A percentile compares a stretch with the other conserved stretches of the same genome.
These are phyloP conservation scores for Furnarius figulus DNA, from an alignment of 2,113 vertebrate genomes.

Conservation along the genomic window DNA sequence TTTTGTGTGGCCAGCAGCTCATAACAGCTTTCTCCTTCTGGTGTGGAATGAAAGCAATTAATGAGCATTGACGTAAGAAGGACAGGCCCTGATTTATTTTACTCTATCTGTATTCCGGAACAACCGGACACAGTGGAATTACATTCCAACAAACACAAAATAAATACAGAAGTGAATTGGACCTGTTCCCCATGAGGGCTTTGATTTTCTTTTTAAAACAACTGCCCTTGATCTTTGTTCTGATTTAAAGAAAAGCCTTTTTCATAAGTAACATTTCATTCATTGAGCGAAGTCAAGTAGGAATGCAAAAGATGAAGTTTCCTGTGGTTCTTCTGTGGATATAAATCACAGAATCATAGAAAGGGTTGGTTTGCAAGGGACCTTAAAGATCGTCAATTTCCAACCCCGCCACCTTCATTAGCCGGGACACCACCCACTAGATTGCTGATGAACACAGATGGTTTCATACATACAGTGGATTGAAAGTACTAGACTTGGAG, in stretches of 20 bases:
- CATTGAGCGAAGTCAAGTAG: background rate
- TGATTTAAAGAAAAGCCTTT: background rate
- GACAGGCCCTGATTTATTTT: conserved; percentile 10
- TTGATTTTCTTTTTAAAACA: background rate
- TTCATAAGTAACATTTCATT: background rate
- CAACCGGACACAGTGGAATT: background rate
- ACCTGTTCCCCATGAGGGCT: background rate
- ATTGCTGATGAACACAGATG: background rate
- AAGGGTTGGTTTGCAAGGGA: background rate
- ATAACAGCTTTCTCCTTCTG: background rate
- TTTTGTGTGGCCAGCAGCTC: background rate
- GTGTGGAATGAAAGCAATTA: conserved; percentile 46
- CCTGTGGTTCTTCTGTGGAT: background rate
- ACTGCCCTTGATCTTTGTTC: background rate
- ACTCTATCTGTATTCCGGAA: background rate
- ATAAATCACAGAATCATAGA: background rate
- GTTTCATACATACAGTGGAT: background rate
- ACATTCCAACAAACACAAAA: background rate
- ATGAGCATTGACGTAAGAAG: conserved; percentile 28
- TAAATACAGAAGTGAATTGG: background rate
- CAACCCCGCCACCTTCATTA: background rate
- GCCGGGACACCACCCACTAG: background rate
- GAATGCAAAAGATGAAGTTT: background rate
- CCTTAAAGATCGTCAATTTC: background rate
- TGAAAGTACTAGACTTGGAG: background rate